Conservation (phyloP, 2,113 vertebrate genomes). For the Vicugna pacos region DNA sequence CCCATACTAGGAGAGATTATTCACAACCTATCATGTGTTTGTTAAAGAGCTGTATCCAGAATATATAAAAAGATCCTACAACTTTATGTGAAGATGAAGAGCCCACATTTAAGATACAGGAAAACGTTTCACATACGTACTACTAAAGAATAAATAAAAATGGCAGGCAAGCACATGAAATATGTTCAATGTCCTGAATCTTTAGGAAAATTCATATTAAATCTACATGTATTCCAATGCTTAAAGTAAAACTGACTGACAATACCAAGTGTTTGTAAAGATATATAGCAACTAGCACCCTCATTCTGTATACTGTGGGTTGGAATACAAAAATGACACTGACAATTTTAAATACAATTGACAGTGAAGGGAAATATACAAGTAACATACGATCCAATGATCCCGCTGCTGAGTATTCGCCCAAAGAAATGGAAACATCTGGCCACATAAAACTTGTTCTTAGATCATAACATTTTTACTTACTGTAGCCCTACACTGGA, state of each 20-base stretch:
- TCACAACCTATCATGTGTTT: not conserved
- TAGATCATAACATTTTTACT: not conserved
- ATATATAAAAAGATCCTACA: not conserved
- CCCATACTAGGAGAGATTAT: not conserved
- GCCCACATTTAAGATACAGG: not conserved
- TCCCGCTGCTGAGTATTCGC: not conserved
- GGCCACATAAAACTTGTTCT: not conserved
- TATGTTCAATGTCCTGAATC: not conserved
- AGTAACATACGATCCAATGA: not conserved
- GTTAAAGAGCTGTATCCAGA: not conserved
- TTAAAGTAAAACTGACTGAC: not conserved
- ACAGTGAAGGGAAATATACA: not conserved
- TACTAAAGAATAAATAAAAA: not conserved
- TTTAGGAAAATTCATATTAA: not conserved
- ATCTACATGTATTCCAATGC: not conserved
- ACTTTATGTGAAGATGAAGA: not conserved
- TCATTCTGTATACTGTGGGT: not conserved
- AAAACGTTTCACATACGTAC: not conserved
- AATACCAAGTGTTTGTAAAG: not conserved
- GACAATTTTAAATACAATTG: not conserved
- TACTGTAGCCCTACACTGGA: not conserved
- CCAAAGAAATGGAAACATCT: not conserved
- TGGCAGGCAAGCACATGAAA: not conserved
- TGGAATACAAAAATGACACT: not conserved
- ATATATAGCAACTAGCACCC: not conserved